Evolutionary conservation across 2,797 vertebrate genomes (phyloP), one percentile per base, ranked within the genome.

Genomic region (Syncerus caffer): DNA sequence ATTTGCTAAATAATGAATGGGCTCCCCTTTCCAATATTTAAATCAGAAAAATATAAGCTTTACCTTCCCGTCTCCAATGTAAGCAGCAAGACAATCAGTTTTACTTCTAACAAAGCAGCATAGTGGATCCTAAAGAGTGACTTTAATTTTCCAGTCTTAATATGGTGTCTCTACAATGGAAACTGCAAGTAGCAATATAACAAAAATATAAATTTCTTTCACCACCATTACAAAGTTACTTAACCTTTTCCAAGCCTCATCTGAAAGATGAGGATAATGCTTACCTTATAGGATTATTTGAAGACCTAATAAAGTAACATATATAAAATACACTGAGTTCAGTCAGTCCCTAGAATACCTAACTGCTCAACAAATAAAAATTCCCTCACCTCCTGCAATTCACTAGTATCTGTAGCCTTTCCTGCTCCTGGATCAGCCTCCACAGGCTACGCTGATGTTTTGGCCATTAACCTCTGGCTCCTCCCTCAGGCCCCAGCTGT

Each of bases 401-500:
- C 74, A 79, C 29, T 60, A 93, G 58, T 31, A 84, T 51, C 42
- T 50, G 25, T 12, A 94, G 45, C 64, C 67, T 71, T 60, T 50
- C 58, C 85, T 27, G 76, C 80, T 88, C 71, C 53, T n/a, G 55
- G 14, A 92, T 80, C 62, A 79, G 60, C 51, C 94, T 90, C 95
- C 16, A 83, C 47, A 64, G 31, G 15, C 17, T 96, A 83, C 29
- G 45, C 80, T 88, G 90, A 82, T 96, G 71, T 97, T 97, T 85
- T 82, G 42, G 34, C 57, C 82, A 45, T 12, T 80, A 76, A 96
- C 31, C n/a, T 96, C 50, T 27, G 74, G 42, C 76, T 85, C 93
- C 78, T 96, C 90, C 95, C 88, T 89, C 71, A 85, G 64, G 74
- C 19, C 93, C 85, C 90, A 93, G 92, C 92, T 97, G 96, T 80